phyloP scores from a whole-genome alignment of 2,888 invertebrate genomes.

The Oligia fasciuncula region DNA sequence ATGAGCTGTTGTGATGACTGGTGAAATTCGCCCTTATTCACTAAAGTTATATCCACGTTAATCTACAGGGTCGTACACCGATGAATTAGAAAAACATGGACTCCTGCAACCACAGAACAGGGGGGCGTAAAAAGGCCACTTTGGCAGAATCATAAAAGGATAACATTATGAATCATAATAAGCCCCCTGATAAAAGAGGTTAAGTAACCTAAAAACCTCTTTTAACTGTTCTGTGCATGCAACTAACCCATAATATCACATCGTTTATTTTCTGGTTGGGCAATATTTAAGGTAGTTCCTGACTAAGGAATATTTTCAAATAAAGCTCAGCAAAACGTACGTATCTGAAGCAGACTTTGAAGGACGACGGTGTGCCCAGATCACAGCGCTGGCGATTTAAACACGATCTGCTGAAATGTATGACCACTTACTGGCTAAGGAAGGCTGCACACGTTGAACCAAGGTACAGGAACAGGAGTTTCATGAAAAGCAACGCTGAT shows the following conservation, averaged over 20 bases:
- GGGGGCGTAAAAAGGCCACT: no score
- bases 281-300: neutral
- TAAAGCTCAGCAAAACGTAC: conserved; percentile 33
- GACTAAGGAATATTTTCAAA: conserved; percentile 8
- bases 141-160: no score
- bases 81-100: neutral
- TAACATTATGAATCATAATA: no score
- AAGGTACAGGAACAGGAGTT: neutral
- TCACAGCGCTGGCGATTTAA: conserved; percentile 64
- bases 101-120: neutral
- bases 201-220: no score
- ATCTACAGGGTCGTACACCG: neutral
- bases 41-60: neutral
- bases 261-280: neutral
- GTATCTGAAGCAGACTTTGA: conserved; percentile 61
- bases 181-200: no score
- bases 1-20: neutral
- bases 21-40: neutral
- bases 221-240: neutral
- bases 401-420: conserved; percentile 65
- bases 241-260: neutral
- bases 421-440: conserved; percentile 59
- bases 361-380: conserved; percentile 53
- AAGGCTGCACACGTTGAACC: conserved; percentile 31
- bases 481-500: no score